A percentile compares a stretch with the other conserved stretches of the same genome.
Conservation (phyloP, 2,888 invertebrate genomes). For the Marasmarcha lunaedactyla region DNA sequence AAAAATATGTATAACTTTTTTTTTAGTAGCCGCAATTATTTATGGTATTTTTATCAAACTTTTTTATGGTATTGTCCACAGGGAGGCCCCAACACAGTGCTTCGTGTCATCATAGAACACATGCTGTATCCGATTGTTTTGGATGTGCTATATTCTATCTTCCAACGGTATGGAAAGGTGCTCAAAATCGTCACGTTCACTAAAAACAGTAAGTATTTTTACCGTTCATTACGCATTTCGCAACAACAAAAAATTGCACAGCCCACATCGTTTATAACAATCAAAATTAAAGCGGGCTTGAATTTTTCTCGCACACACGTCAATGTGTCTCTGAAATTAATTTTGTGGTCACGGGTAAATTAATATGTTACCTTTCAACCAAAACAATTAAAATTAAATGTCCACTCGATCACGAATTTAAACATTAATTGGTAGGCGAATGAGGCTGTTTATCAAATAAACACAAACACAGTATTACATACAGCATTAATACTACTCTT, state of each 20-base stretch:
- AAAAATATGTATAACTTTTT: no score
- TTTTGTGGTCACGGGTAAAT: slow-evolving; percentile 1
- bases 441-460: no score
- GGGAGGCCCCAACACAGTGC: slow-evolving; percentile 95
- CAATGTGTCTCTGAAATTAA: background rate
- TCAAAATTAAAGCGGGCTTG: no score
- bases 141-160: slow-evolving; percentile 97
- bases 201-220: slow-evolving; percentile 92
- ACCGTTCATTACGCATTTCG: slow-evolving; percentile 1
- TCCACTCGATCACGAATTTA: no score
- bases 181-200: slow-evolving; percentile 99
- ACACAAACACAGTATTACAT: no score
- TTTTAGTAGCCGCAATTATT: background rate
- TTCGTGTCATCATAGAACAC: slow-evolving; percentile 98
- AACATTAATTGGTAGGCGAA: no score
- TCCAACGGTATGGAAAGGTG: slow-evolving; percentile 98
- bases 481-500: no score
- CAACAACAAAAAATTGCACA: no score
- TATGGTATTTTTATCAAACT: slow-evolving; percentile 1
- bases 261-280: no score
- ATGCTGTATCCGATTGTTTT: slow-evolving; percentile 98
- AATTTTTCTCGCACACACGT: no score
- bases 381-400: no score
- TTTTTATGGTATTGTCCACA: no score
- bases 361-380: background rate